Conservation (phyloP, 2,113 vertebrate species). For the Kryptolebias marmoratus region DNA sequence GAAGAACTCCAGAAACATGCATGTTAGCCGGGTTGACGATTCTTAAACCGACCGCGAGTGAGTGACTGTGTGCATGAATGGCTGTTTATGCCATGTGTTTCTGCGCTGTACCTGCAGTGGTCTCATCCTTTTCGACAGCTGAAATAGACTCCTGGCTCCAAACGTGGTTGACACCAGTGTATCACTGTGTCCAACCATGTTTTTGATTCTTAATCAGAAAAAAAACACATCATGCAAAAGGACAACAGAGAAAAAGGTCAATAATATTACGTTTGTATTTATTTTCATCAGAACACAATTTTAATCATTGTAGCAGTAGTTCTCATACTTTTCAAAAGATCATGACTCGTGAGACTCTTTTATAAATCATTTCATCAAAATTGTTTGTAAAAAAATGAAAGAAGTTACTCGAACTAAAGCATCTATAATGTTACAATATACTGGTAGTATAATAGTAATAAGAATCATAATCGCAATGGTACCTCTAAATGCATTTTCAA, state of each 20-base stretch:
- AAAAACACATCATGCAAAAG: conserved; percentile 32
- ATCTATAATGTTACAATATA: conserved; percentile 89
- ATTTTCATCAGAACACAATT: conserved; percentile 87
- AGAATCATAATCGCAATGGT: conserved; percentile 83
- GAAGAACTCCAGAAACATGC: too few relatives aligned
- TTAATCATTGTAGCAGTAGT: conserved; percentile 83
- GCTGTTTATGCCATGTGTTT: too few relatives aligned
- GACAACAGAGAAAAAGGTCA: conserved; percentile 73
- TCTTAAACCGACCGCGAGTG: too few relatives aligned
- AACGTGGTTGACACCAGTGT: neutral
- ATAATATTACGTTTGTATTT: conserved; percentile 80
- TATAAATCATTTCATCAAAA: conserved; percentile 89
- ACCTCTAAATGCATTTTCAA: conserved; percentile 82
- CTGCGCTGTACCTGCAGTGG: too few relatives aligned
- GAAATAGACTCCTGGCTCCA: too few relatives aligned
- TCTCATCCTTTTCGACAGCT: too few relatives aligned
- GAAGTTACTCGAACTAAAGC: conserved; percentile 86
- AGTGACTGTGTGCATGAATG: too few relatives aligned
- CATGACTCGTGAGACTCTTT: conserved; percentile 83
- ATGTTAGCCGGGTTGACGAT: too few relatives aligned
- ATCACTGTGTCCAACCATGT: neutral
- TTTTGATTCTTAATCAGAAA: neutral
- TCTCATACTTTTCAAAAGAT: conserved; percentile 84
- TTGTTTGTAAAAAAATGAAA: conserved; percentile 88
- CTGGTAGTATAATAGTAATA: conserved; percentile 85